Percentiles rank a stretch among this genome's conserved stretches.
Evolutionary conservation across 2,113 vertebrate species (phyloP).

Genomic region (Acrocephalus arundinaceus): DNA sequence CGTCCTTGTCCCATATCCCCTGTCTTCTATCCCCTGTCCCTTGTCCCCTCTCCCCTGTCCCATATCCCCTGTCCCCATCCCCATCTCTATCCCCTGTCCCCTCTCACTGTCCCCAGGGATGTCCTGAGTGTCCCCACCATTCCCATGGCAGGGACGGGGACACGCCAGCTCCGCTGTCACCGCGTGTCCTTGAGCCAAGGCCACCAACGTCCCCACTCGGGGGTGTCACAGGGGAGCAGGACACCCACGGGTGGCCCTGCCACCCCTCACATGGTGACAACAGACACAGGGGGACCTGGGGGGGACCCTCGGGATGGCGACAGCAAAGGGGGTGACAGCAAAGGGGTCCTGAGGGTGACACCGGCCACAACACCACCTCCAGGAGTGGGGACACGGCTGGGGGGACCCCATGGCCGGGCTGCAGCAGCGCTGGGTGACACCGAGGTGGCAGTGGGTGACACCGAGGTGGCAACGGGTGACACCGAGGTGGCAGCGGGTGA

Average conservation of each 20-base stretch:
- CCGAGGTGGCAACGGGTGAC: not conserved
- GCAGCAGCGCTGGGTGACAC: not conserved
- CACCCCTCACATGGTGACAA: accelerated
- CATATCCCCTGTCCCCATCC: too few species aligned
- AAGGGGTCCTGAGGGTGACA: not conserved
- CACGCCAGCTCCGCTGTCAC: accelerated
- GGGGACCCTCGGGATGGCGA: too few species aligned
- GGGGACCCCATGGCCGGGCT: accelerated
- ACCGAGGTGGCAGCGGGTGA: not conserved
- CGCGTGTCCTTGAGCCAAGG: not conserved
- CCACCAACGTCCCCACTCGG: not conserved
- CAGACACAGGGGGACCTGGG: too few species aligned
- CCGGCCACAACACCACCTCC: accelerated
- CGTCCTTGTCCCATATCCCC: not conserved
- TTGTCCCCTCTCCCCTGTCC: too few species aligned
- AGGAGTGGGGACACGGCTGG: accelerated
- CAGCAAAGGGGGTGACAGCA: too few species aligned
- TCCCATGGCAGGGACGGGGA: accelerated
- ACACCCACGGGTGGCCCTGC: not conserved
- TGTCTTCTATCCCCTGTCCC: too few species aligned
- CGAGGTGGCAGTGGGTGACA: too few species aligned
- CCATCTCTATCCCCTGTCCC: too few species aligned
- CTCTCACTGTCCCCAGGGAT: not conserved
- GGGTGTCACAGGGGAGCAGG: not conserved
- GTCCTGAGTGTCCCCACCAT: not conserved